Evolutionary conservation across 2,797 vertebrate genomes (phyloP).

Genomic region (Threskiornis aethiopicus): DNA sequence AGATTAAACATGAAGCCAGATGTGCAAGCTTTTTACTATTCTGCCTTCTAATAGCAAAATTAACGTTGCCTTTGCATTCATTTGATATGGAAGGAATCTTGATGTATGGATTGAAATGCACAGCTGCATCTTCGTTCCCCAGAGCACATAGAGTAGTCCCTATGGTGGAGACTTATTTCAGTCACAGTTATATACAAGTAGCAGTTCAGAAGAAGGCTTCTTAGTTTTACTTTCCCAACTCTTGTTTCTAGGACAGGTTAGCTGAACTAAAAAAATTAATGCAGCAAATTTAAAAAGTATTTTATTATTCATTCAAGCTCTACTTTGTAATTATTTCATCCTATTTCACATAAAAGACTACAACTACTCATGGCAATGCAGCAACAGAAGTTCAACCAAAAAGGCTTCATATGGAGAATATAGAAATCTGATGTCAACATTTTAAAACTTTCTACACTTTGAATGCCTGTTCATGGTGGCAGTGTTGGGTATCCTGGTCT

Average conservation of each 20-base stretch:
- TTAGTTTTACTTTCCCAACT: not conserved
- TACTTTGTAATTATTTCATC: not conserved
- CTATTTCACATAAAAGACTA: not conserved
- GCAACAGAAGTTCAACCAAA: not conserved
- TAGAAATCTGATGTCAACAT: not conserved
- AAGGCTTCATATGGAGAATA: not conserved
- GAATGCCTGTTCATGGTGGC: not conserved
- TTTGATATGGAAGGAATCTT: not conserved
- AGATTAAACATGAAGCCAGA: not conserved
- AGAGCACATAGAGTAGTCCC: not conserved
- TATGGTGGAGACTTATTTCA: not conserved
- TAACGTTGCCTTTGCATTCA: not conserved
- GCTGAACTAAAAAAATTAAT: not conserved
- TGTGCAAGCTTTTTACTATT: not conserved
- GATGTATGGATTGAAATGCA: not conserved
- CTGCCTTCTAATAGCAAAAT: not conserved
- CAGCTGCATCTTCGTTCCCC: not conserved
- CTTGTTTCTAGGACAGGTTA: not conserved
- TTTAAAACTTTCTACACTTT: not conserved
- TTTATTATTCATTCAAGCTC: not conserved
- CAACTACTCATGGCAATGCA: not conserved
- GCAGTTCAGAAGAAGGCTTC: not conserved
- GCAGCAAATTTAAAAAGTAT: not conserved
- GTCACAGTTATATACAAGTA: not conserved
- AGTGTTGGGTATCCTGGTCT: not conserved